Conservation (phyloP, 2,888 invertebrate species). For the Dynastes tityus region DNA sequence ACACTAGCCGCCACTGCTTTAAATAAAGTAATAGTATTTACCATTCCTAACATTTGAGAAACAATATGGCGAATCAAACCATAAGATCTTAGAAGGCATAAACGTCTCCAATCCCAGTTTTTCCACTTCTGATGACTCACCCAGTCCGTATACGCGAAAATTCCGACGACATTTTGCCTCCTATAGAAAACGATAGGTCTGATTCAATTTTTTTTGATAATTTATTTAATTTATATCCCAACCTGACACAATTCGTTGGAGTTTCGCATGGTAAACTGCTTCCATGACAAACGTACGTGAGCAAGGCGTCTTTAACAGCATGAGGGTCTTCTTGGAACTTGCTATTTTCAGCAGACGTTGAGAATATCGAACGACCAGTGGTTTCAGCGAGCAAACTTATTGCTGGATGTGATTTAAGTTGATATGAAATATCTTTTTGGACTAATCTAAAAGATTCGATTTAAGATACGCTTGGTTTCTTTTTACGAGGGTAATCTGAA, state of each 20-base stretch:
- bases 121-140: conserved; percentile 78
- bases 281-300: conserved; percentile 90
- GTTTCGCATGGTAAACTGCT: conserved; percentile 84
- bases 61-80: conserved; percentile 88
- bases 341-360: conserved; percentile 75
- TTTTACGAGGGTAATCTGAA: too few relatives aligned
- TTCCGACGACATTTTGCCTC: conserved; percentile 80
- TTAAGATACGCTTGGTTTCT: conserved; percentile 44
- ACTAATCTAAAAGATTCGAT: conserved; percentile 71
- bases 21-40: conserved; percentile 62
- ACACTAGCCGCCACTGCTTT: too few relatives aligned
- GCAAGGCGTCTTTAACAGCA: conserved; percentile 84
- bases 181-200: conserved; percentile 58
- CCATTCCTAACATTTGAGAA: conserved; percentile 86
- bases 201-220: background rate
- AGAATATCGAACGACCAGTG: conserved; percentile 78
- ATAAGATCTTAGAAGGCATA: conserved; percentile 84
- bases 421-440: conserved; percentile 76
- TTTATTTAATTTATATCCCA: conserved; percentile 47
- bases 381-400: conserved; percentile 81
- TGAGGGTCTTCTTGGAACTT: conserved; percentile 78
- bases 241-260: conserved; percentile 69
- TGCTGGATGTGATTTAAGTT: conserved; percentile 83
- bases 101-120: conserved; percentile 75
- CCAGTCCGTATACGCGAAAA: conserved; percentile 89